phyloP scores from a whole-genome alignment of 2,888 invertebrate genomes.

The Lasius platythorax region DNA sequence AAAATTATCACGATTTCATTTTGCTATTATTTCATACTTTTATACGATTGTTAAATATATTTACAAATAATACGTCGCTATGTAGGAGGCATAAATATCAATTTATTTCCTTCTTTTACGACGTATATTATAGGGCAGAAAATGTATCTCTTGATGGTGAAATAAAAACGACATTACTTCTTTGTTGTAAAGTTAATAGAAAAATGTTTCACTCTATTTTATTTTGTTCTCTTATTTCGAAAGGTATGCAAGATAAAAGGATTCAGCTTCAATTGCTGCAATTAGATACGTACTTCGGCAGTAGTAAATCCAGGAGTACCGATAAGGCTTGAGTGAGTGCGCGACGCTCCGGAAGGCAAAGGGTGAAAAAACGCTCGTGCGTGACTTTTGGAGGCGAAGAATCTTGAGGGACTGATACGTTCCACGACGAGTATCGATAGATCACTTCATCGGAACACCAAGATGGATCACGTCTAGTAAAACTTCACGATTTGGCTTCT shows the following conservation, averaged over 20 bases:
- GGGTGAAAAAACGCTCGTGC: conserved; percentile 30
- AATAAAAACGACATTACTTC: not conserved
- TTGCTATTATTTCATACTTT: not conserved
- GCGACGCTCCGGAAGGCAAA: conserved; percentile 15
- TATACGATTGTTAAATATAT: not conserved
- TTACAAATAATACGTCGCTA: not conserved
- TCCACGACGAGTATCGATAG: conserved; percentile 18
- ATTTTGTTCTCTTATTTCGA: not conserved
- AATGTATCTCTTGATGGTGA: not conserved
- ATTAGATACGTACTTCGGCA: conserved; percentile 50
- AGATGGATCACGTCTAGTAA: conserved; percentile 33
- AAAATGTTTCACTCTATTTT: not conserved
- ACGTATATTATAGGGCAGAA: not conserved
- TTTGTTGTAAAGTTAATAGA: not conserved
- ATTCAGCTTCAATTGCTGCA: conserved; percentile 14
- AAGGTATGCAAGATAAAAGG: no score
- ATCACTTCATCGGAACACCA: conserved; percentile 46
- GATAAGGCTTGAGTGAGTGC: conserved; percentile 45
- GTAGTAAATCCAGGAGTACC: conserved; percentile 52
- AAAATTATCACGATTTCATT: not conserved
- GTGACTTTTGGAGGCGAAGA: conserved; percentile 39
- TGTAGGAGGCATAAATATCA: not conserved
- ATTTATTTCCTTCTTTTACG: not conserved
- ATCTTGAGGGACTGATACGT: conserved; percentile 22
- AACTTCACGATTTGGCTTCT: conserved; percentile 32